Evolutionary conservation across 2,888 invertebrate species (phyloP).

Genomic region (Lysandra coridon): DNA sequence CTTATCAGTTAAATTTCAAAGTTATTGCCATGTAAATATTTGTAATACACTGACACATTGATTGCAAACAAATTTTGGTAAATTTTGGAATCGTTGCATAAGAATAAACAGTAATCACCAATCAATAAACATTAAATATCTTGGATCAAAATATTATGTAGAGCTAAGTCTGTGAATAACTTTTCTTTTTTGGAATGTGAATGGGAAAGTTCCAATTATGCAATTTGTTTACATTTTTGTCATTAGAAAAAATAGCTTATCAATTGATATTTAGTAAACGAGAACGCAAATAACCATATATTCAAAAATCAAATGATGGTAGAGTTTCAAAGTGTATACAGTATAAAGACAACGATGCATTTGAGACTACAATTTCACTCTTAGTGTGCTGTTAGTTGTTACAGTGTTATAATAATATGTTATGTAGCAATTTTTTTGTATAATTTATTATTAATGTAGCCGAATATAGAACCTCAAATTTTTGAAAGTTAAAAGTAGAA

Average conservation of each 20-base stretch:
- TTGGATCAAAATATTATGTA: not conserved
- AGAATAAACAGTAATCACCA: not conserved
- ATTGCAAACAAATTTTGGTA: not conserved
- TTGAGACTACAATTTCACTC: not conserved
- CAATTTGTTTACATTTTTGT: not conserved
- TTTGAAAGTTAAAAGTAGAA: not conserved
- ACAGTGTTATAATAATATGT: not conserved
- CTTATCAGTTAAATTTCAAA: conserved; percentile 18
- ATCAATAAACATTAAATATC: not conserved
- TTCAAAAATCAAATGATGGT: no score
- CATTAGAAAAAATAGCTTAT: not conserved
- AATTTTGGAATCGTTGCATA: not conserved
- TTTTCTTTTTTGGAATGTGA: not conserved
- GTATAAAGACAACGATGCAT: not conserved
- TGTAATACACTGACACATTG: not conserved
- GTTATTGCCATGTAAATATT: conserved; percentile 9
- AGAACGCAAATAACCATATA: not conserved
- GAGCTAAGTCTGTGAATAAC: not conserved
- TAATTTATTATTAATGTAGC: no score
- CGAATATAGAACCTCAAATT: not conserved
- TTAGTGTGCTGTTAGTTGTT: not conserved
- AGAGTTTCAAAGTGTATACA: not conserved
- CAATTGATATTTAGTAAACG: not conserved
- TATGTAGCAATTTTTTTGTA: no score
- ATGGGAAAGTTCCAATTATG: not conserved